Evolutionary conservation across 2,113 vertebrate species (phyloP).

Genomic region (Bagarius yarrelli): DNA sequence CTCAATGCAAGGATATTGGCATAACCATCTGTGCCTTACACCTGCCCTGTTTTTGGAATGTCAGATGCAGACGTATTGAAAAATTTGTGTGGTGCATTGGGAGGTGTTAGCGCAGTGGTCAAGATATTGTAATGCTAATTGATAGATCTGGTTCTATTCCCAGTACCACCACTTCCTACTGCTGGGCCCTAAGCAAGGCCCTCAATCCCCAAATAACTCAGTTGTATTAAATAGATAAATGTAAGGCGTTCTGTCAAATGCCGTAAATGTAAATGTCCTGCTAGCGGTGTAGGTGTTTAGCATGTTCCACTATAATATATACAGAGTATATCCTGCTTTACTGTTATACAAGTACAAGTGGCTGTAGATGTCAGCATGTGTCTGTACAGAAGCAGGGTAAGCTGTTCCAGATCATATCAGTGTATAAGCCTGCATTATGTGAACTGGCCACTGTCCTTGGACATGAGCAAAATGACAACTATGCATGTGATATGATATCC

Average conservation of each 20-base stretch:
- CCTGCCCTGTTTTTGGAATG: neutral
- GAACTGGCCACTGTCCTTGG: conserved; percentile 20
- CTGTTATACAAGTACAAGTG: neutral
- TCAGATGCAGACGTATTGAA: neutral
- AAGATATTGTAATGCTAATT: no score
- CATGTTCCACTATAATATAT: no score
- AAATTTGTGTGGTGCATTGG: neutral
- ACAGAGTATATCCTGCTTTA: no score
- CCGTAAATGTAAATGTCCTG: no score
- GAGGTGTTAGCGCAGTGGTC: no score
- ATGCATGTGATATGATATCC: conserved; percentile 58
- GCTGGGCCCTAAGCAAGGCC: no score
- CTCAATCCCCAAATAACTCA: no score
- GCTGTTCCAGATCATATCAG: neutral
- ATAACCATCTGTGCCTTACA: neutral
- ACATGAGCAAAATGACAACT: conserved; percentile 50
- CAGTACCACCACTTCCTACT: no score
- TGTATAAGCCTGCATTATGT: conserved; percentile 8
- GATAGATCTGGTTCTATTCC: no score
- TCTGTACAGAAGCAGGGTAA: neutral
- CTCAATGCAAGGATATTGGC: neutral
- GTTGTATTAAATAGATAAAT: no score
- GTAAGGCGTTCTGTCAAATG: no score
- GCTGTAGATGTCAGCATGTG: neutral
- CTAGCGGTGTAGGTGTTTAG: no score